Conservation (phyloP, 2,113 vertebrate species). For the Dipodomys spectabilis region DNA sequence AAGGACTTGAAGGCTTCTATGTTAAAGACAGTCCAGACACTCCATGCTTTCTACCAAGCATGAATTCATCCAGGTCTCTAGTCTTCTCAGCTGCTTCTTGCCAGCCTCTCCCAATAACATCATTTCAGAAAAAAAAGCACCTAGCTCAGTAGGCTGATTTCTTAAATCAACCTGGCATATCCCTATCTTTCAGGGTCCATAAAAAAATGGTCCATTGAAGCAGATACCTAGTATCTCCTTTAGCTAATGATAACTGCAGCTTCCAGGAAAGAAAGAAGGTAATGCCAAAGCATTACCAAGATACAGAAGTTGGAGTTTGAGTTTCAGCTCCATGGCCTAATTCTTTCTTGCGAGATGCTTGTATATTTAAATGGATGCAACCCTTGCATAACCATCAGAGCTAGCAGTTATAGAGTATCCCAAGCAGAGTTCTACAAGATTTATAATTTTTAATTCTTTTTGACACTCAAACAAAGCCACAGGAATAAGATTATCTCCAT, state of each 20-base stretch:
- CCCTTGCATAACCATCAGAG: not conserved
- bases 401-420: not conserved
- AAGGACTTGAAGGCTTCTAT: not conserved
- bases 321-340: not conserved
- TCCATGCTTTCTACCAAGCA: not conserved
- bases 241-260: not conserved
- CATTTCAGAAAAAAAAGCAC: not conserved
- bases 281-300: not conserved
- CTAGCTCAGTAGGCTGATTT: not conserved
- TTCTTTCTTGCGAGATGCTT: not conserved
- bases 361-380: not conserved
- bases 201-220: not conserved
- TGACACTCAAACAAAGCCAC: not conserved
- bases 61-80: not conserved
- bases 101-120: not conserved
- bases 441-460: not conserved
- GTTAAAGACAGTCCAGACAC: not conserved
- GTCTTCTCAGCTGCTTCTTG: not conserved
- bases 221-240: not conserved
- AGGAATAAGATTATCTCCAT: not conserved
- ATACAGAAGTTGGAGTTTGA: not conserved
- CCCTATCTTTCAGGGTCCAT: not conserved
- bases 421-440: not conserved
- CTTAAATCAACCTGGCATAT: not conserved
- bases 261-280: not conserved